Evolutionary conservation across 2,797 vertebrate species (phyloP), one percentile per base, ranked within the genome.

Genomic region (Kryptopterus vitreolus): DNA sequence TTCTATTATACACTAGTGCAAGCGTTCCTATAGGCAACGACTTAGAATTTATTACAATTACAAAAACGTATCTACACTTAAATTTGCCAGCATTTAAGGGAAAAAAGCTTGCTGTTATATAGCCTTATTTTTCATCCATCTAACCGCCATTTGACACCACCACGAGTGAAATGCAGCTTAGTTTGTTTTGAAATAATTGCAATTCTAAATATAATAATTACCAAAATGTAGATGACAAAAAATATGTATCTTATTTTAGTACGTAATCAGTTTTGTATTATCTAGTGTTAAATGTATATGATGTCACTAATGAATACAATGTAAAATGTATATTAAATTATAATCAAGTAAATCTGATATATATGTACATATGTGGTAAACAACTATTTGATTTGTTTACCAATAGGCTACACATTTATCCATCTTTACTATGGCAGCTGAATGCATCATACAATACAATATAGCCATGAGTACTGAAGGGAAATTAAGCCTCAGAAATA

Each of bases 401-500:
- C 29, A 31, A 70, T 70, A 50, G 29, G 20, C 33, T 55, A 53
- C 5, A 11, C n/a, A 72, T 53, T 53, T 20, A 9, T 31, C 29
- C 24, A 12, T 13, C 26, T 53, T 71, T 71, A 53, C 50, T 24
- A 57, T 35, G 52, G 24, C 31, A 57, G 22, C 38, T 57, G 31
- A 8, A 57, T 73, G 35, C 33, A 58, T 74, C 43, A 57, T 26
- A 35, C 53, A 74, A 43, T 35, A 58, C 53, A 35, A 12, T 16
- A 57, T 72, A 73, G 16, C 22, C 22, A 57, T 73, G 71, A 73
- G 33, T 57, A n/a, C 71, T 57, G 3, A 29, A 11, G 53, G 35
- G 35, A 43, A 74, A 58, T 38, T 73, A 73, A 73, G 22, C 18
- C 12, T 26, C 50, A 53, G 22, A 38, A 73, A 58, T 24, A 7